Base-by-base conservation (phyloP, 2,888 invertebrate species). In the Drosophila flavopinicola region DNA sequence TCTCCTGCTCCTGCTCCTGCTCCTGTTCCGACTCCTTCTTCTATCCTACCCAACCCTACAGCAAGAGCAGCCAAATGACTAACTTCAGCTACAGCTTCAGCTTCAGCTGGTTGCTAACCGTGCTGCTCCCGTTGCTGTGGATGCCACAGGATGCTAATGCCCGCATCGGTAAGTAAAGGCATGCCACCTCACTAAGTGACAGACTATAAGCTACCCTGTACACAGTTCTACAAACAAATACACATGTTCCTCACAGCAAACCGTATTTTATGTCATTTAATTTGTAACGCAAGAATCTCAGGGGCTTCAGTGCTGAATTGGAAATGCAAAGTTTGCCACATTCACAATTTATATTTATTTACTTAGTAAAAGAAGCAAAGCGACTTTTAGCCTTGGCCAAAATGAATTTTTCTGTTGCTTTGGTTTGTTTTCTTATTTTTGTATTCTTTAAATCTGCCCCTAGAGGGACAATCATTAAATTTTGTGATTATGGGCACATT, bases 121-220 rank as follows among this genome's bases (percentile, higher is more conserved):
- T 61, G 60, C 59, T 73, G 25, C 66, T 89, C 41, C 56, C 85
- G 67, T 67, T 85, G 32, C 66, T 88, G 58, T 78, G 89, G 59
- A 64, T 87, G 78, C 87, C 79, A 66, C 75, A 79, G 72, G 88
- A 75, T 67, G 85, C 89, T 64, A 86, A 88, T 66, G 90, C 90
- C 53, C 88, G 90, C 58, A 90, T 90, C 65, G 90, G 90, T 90
- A 83, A 90, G 90, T 90, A 76, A 41, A 53, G 15, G 37, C 27
- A 45, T 10, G 7, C 20, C 3, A 13, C 2, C 1, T 1, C 24
- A 2, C n/a, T 0, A 25, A 6, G 1, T 25, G 56, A 37, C 4
- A 25, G 49, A 47, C 75, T 39, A 10, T 5, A 4, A 3, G 4
- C 23, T 64, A 75, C 41, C 75, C 71, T 70, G 6, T 38, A 10